Conservation (phyloP, 2,797 vertebrate species). For the Syngnathus acus region DNA sequence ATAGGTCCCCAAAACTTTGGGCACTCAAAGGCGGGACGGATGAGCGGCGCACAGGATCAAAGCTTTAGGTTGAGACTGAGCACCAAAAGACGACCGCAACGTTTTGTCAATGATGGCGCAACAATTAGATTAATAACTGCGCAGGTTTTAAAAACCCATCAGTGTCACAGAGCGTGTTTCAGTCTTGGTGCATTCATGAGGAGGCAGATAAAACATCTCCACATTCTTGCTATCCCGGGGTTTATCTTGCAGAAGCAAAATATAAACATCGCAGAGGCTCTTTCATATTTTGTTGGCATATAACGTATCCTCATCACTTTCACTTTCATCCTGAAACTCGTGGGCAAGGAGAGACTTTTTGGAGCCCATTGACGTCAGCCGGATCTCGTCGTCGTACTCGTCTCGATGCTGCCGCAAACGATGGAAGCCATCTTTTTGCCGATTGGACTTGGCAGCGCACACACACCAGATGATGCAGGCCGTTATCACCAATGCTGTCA, state of each 20-base stretch:
- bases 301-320: conserved; percentile 94
- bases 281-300: conserved; percentile 91
- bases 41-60: not conserved
- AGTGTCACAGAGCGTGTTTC: conserved; percentile 20
- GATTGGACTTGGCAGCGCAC: conserved; percentile 90
- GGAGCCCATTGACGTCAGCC: conserved; percentile 88
- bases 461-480: conserved; percentile 98
- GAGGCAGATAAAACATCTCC: conserved; percentile 1
- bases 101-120: conserved; percentile 9
- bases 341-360: conserved; percentile 93
- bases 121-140: conserved; percentile 19
- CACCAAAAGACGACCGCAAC: conserved; percentile 12
- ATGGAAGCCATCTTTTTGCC: conserved; percentile 95
- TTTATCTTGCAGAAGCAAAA: not conserved
- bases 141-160: conserved; percentile 18
- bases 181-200: conserved; percentile 2
- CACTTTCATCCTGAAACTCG: conserved; percentile 97
- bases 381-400: conserved; percentile 92
- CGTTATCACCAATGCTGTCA: conserved; percentile 89
- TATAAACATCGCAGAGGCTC: conserved; percentile 31
- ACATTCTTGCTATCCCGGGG: not conserved
- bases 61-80: not conserved
- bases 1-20: not conserved
- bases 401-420: conserved; percentile 90
- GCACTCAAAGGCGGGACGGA: not conserved